Evolutionary conservation across 2,113 vertebrate species (phyloP), one percentile per base, ranked within the genome.

Genomic region (Dendrocopos noguchii): DNA sequence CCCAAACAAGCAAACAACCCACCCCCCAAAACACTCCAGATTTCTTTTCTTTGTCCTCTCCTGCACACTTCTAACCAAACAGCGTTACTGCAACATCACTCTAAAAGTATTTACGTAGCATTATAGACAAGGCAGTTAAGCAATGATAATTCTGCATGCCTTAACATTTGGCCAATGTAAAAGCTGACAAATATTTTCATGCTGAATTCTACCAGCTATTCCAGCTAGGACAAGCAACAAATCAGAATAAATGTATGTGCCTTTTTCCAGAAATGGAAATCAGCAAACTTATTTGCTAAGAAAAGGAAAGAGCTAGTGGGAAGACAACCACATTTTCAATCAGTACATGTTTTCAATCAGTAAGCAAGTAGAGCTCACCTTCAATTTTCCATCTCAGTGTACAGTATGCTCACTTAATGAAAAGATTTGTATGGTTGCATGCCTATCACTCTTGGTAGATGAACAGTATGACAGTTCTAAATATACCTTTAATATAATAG

Each of bases 211-310:
- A 36, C 39, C 42, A 80, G 66, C 52, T 74, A 34, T 47, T 87
- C n/a, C 36, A 83, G 74, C 22, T 64, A 71, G 52, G 92, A 80
- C 42, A 91, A 86, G 50, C 0, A 3, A 93, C n/a, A 68, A 81
- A 88, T 42, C 53, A 71, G 56, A 75, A 74, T 18, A 74, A 83
- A 74, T 8, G 14, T 20, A 71, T 7, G 4, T 36, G 12, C 19
- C 87, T 89, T 68, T 89, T 68, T 92, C 33, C 47, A 90, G 36
- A 92, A 92, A 44, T 61, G 31, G 61, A 67, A 93, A 91, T 56
- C 4, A 59, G 66, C 3, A 17, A 86, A 50, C 15, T 61, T 76
- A 59, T 56, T 93, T 70, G 64, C 67, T 71, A 66, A 59, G 33
- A 57, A 73, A 75, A 92, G 21, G 25, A 82, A 88, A 80, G 7